Conservation (phyloP, 2,113 vertebrate species). For the Haemorhous mexicanus region DNA sequence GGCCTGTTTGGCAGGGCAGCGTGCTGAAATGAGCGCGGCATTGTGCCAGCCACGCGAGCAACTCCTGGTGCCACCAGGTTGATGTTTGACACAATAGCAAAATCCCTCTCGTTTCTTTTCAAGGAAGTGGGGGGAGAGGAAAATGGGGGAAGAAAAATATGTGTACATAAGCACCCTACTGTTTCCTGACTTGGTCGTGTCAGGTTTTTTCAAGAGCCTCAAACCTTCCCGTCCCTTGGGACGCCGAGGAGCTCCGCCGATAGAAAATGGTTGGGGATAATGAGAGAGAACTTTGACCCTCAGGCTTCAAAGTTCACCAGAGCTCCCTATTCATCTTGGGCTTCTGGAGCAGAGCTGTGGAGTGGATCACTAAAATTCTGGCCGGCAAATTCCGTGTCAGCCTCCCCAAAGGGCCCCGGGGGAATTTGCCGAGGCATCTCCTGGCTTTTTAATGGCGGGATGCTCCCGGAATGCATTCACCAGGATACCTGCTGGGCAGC, state of each 20-base stretch:
- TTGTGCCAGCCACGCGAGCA: conserved; percentile 16
- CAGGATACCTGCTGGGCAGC: conserved; percentile 31
- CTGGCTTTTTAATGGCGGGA: conserved; percentile 18
- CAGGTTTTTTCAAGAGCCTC: conserved; percentile 23
- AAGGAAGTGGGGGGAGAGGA: conserved; percentile 3
- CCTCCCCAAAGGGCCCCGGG: background rate
- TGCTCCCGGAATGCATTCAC: background rate
- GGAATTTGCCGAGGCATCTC: background rate
- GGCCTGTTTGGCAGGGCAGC: background rate
- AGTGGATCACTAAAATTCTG: background rate
- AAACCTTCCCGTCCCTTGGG: conserved; percentile 9
- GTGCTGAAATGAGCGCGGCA: background rate
- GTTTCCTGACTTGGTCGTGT: conserved; percentile 35
- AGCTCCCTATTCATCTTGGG: conserved; percentile 67
- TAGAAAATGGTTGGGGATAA: conserved; percentile 68
- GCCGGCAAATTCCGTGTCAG: background rate
- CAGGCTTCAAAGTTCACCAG: conserved; percentile 52
- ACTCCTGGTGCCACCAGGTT: background rate
- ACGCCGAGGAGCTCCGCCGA: conserved; percentile 42
- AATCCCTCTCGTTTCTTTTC: conserved; percentile 20
- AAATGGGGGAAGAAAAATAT: background rate
- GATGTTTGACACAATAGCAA: conserved; percentile 28
- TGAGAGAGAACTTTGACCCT: conserved; percentile 70
- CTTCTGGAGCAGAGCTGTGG: background rate
- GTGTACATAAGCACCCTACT: conserved; percentile 59